phyloP scores from a whole-genome alignment of 2,113 vertebrate species.

The Ceyx cyanopectus region DNA sequence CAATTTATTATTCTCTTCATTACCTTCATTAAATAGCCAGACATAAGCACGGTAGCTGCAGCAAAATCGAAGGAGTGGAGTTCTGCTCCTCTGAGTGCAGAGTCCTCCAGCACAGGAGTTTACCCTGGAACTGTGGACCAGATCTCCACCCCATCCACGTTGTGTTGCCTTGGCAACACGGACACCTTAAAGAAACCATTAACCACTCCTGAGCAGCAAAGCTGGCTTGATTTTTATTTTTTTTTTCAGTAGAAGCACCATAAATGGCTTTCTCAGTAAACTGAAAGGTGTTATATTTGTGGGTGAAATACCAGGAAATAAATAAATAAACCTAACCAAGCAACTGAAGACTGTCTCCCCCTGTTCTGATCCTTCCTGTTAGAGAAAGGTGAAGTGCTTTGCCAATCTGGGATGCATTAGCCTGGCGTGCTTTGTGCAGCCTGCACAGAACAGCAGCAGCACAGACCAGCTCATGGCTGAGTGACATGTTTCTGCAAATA shows the following conservation, averaged over 20 bases:
- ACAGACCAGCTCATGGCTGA: neutral
- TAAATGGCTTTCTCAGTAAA: rapidly evolving
- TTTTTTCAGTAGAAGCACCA: neutral
- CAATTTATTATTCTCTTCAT: slow-evolving; percentile 41
- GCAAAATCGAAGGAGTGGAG: neutral
- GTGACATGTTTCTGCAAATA: slow-evolving; percentile 20
- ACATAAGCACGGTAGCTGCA: neutral
- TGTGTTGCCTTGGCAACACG: rapidly evolving
- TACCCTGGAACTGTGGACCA: neutral
- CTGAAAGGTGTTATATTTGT: neutral
- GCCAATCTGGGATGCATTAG: neutral
- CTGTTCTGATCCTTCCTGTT: neutral
- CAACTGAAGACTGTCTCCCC: neutral
- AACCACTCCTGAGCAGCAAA: neutral
- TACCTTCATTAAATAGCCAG: slow-evolving; percentile 28
- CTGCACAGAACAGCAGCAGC: neutral
- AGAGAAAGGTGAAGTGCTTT: neutral
- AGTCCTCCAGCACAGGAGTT: neutral
- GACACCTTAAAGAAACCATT: neutral
- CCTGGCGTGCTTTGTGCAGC: neutral
- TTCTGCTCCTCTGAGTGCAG: neutral
- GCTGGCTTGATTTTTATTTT: neutral
- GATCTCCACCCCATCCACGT: neutral
- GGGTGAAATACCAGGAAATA: neutral
- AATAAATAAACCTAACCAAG: neutral